These are phyloP conservation scores for Thripadectes ignobilis DNA, from an alignment of 2,797 vertebrate species.

Conservation along the genomic window DNA sequence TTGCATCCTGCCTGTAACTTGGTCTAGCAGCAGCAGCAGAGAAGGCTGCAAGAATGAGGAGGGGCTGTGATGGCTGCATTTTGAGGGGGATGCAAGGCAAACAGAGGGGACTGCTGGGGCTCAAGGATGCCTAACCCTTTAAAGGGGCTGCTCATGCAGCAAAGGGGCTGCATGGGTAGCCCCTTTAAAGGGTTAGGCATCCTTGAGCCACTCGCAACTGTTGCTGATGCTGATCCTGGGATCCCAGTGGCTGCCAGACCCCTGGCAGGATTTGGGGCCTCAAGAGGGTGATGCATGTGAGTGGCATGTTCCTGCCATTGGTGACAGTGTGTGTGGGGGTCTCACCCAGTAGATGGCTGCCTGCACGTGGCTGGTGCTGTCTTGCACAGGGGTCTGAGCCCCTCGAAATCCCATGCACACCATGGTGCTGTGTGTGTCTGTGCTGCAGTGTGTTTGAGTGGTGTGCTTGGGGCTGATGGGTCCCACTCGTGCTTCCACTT, in stretches of 20 bases:
- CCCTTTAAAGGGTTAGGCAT: background rate
- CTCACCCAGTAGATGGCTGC: background rate
- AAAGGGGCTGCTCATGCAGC: background rate
- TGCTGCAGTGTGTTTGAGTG: background rate
- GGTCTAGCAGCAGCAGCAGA: rapidly evolving
- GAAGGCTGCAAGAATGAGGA: background rate
- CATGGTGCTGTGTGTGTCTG: rapidly evolving
- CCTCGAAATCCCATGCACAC: rapidly evolving
- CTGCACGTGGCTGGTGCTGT: background rate
- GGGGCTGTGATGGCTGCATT: background rate
- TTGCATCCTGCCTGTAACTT: background rate
- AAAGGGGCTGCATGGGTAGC: background rate
- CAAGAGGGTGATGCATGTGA: background rate
- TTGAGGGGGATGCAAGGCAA: background rate
- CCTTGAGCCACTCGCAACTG: background rate
- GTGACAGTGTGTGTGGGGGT: background rate
- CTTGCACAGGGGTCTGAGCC: background rate
- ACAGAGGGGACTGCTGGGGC: background rate
- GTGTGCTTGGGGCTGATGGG: background rate
- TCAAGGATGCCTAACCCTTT: background rate
- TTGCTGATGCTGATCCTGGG: rapidly evolving
- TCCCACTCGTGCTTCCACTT: background rate
- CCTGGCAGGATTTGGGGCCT: background rate
- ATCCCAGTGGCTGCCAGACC: background rate
- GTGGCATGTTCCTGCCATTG: background rate